A percentile compares a stretch with the other conserved stretches of the same genome.
These are phyloP conservation scores for Craniophora ligustri DNA, from an alignment of 2,888 invertebrate species.

Conservation along the genomic window DNA sequence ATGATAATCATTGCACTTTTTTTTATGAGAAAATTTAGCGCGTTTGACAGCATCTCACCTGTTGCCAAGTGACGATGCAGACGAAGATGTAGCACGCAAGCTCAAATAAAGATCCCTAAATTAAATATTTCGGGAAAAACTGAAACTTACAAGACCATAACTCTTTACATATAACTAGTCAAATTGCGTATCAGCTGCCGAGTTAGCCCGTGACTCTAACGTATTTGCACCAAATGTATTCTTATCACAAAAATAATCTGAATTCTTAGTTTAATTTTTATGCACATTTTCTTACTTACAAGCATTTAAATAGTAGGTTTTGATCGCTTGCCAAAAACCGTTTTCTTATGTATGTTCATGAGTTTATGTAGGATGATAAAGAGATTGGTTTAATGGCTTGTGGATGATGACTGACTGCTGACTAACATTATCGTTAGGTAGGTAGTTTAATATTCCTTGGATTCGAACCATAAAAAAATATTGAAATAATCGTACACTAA, in stretches of 20 bases:
- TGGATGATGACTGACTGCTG: constrained; percentile 28
- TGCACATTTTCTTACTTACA: constrained; percentile 32
- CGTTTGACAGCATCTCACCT: too few relatives aligned
- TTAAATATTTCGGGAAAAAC: too few relatives aligned
- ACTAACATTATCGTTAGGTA: not conserved
- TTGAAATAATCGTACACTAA: not conserved
- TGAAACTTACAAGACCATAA: too few relatives aligned
- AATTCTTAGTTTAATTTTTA: constrained; percentile 40
- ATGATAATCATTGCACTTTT: too few relatives aligned
- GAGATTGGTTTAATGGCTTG: constrained; percentile 34
- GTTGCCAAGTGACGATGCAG: too few relatives aligned
- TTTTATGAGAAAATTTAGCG: too few relatives aligned
- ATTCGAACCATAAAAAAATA: constrained; percentile 2
- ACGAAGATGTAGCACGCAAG: too few relatives aligned
- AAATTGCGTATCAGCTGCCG: too few relatives aligned
- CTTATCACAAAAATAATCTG: constrained; percentile 32
- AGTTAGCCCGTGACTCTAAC: constrained; percentile 7
- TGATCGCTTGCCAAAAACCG: constrained; percentile 29
- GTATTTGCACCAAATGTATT: constrained; percentile 30
- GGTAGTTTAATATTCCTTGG: constrained; percentile 14
- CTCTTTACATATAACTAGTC: too few relatives aligned
- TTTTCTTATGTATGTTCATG: constrained; percentile 4
- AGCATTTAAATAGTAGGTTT: constrained; percentile 16
- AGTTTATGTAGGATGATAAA: constrained; percentile 12
- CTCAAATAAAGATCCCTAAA: too few relatives aligned